Conservation (phyloP, 2,888 invertebrate species). For the Idaea biselata region DNA sequence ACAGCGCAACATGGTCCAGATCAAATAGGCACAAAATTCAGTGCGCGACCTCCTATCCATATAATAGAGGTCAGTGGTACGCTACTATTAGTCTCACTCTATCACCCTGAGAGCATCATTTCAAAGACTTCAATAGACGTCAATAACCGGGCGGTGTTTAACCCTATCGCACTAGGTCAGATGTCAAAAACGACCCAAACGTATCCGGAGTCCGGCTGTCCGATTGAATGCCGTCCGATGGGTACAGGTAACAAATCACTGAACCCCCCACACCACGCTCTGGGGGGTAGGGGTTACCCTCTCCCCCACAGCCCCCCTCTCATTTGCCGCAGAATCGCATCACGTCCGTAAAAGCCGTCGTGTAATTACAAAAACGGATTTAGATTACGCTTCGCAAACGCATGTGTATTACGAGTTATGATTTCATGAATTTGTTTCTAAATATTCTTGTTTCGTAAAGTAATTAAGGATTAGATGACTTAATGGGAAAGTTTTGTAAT, state of each 20-base stretch:
- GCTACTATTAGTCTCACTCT: background rate
- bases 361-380: slow-evolving; percentile 52
- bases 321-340: slow-evolving; percentile 45
- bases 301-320: slow-evolving; percentile 26
- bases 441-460: background rate
- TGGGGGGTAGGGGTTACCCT: slow-evolving; percentile 11
- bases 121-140: slow-evolving; percentile 1
- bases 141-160: slow-evolving; percentile 27
- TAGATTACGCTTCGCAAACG: slow-evolving; percentile 34
- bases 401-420: slow-evolving; percentile 31
- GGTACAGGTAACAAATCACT: slow-evolving; percentile 43
- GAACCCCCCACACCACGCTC: slow-evolving; percentile 17
- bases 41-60: no score
- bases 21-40: no score
- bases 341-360: slow-evolving; percentile 42
- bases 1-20: no score
- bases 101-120: background rate
- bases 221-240: slow-evolving; percentile 40
- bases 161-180: slow-evolving; percentile 33
- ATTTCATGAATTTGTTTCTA: slow-evolving; percentile 11
- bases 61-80: no score
- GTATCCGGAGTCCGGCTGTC: slow-evolving; percentile 32
- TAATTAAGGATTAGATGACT: background rate
- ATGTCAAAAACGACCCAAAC: slow-evolving; percentile 40
- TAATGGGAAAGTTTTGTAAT: background rate